phyloP scores from a whole-genome alignment of 2,797 vertebrate species.

The Tolypeutes matacus region DNA sequence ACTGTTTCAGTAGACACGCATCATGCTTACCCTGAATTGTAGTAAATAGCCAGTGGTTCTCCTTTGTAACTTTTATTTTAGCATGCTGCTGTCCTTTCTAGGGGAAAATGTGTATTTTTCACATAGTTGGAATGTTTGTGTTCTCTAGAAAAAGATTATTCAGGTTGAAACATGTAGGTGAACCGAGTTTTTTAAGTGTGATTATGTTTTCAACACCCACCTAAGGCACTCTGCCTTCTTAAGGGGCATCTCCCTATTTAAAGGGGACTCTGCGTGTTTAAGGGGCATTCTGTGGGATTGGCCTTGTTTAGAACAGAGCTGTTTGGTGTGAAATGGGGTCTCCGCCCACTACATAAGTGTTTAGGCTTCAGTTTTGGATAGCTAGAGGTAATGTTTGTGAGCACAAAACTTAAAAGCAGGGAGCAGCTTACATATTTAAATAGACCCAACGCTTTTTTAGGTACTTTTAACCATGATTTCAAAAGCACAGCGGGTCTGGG shows the following conservation, averaged over 20 bases:
- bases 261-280: too few relatives aligned
- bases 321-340: neutral
- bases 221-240: neutral
- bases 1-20: slow-evolving; percentile 68
- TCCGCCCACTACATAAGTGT: neutral
- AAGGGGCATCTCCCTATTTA: neutral
- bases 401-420: neutral
- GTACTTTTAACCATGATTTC: neutral
- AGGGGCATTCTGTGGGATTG: neutral
- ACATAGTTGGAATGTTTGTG: neutral
- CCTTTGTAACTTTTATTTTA: slow-evolving; percentile 71
- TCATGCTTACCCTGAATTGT: slow-evolving; percentile 66
- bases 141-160: neutral
- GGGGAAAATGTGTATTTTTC: neutral
- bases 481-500: neutral
- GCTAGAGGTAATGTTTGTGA: neutral
- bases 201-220: neutral
- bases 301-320: neutral
- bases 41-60: slow-evolving; percentile 71
- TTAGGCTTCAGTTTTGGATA: neutral
- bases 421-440: neutral
- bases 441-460: neutral
- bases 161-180: neutral
- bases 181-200: neutral
- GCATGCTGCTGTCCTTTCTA: slow-evolving; percentile 68